Evolutionary conservation across 1,140 invertebrate species (phyloP).

Genomic region (Coptotermes formosanus): DNA sequence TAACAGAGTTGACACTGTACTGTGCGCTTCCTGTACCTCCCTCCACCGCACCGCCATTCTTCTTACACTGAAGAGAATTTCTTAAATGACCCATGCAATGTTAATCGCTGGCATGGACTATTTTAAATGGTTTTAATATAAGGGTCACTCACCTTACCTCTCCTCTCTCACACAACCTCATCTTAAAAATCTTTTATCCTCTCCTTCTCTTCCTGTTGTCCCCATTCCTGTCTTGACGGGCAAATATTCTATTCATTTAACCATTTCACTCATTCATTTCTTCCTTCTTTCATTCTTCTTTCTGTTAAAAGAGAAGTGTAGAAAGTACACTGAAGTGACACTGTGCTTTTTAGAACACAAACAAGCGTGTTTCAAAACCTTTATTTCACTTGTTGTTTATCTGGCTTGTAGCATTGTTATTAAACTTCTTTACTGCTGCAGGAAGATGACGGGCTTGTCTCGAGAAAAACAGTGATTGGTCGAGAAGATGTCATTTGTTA

Average conservation of each 20-base stretch:
- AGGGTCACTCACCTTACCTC: conserved; percentile 6
- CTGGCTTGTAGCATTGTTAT: neutral
- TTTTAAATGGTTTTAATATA: conserved; percentile 18
- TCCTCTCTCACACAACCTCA: neutral
- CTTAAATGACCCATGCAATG: conserved; percentile 7
- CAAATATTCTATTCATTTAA: conserved; percentile 20
- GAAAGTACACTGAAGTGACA: neutral
- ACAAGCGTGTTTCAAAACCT: conserved; percentile 9
- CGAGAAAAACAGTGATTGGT: neutral
- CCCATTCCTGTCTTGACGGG: conserved; percentile 12
- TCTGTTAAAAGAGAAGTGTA: neutral
- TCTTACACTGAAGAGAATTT: neutral
- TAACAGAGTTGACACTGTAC: neutral
- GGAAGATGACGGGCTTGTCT: conserved; percentile 8
- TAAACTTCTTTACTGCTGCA: neutral
- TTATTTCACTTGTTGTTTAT: conserved; percentile 16
- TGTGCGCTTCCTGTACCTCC: neutral
- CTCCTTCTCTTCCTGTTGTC: neutral
- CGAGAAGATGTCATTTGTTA: neutral
- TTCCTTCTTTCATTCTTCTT: neutral
- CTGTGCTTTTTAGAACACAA: conserved; percentile 6
- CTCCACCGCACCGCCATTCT: neutral
- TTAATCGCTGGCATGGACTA: conserved; percentile 5
- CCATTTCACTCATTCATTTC: neutral
- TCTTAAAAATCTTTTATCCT: neutral